Base-by-base conservation (phyloP, 2,797 vertebrate species). In the Lophotriccus pileatus region DNA sequence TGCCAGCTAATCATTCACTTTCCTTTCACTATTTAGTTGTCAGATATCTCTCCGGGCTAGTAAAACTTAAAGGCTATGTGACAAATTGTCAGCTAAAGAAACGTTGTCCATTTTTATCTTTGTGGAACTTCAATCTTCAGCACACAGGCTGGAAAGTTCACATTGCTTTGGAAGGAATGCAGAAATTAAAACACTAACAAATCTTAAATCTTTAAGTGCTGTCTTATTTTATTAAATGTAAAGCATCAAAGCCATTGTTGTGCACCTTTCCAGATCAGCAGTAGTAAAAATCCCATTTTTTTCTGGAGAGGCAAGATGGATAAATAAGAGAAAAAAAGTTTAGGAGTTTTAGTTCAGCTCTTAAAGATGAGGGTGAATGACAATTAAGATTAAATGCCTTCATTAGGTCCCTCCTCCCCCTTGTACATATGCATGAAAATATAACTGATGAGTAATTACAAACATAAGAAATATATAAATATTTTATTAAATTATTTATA, bases 1-100 rank as follows among this genome's bases (percentile, higher is more conserved):
- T 93, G 87, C 70, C 67, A 95, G 95, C 86, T 80, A 93, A 97
- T 97, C 96, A 96, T 97, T 97, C 95, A 94, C 97, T 96, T 96
- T 97, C 95, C 95, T 91, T 92, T 97, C 96, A 88, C 92, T 95
- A 89, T 96, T 95, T 95, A 96, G 96, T 97, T 84, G 80, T 85
- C 49, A 89, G 97, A 95, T 94, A 94, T 94, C 96, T 98, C 97
- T 97, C 93, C 62, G 63, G 97, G 96, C 95, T 95, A 94, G 90
- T 96, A 97, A 95, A 96, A 93, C 95, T 93, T 95, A 91, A 96
- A 95, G 94, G 96, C 89, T 52, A 91, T 93, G 84, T 97, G 98
- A 98, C 97, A 96, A 96, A 97, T 96, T 83, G 87, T 96, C 94
- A 80, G 90, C 94, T 67, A 77, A 90, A 96, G 93, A 95, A 94